phyloP scores from a whole-genome alignment of 1,140 invertebrate species.

The Aethina tumida region DNA sequence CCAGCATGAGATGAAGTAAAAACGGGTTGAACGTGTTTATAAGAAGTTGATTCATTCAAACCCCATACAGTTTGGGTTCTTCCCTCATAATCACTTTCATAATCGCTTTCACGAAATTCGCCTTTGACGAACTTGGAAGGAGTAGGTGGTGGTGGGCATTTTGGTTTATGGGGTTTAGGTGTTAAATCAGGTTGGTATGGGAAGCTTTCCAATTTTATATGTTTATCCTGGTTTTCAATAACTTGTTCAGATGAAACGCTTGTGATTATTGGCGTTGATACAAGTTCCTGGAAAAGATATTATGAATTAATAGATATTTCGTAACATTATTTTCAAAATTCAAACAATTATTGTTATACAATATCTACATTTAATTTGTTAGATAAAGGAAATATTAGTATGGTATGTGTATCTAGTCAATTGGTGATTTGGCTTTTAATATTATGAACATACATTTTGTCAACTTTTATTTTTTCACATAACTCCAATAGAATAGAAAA shows the following conservation, averaged over 20 bases:
- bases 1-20: constrained; percentile 40
- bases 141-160: constrained; percentile 40
- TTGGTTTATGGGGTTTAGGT: constrained; percentile 30
- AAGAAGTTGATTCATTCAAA: constrained; percentile 43
- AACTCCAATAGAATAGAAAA: too few relatives aligned
- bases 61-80: constrained; percentile 53
- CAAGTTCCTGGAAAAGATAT: constrained; percentile 42
- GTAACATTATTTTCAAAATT: too few relatives aligned
- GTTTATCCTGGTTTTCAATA: constrained; percentile 28
- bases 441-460: too few relatives aligned
- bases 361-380: too few relatives aligned
- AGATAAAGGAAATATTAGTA: too few relatives aligned
- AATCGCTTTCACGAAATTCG: constrained; percentile 61
- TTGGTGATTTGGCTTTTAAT: too few relatives aligned
- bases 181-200: constrained; percentile 39
- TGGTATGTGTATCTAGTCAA: too few relatives aligned
- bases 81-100: constrained; percentile 63
- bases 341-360: too few relatives aligned
- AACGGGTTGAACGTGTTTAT: constrained; percentile 47
- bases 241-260: constrained; percentile 29
- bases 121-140: constrained; percentile 57
- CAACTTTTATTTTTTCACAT: too few relatives aligned
- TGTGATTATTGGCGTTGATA: constrained; percentile 33
- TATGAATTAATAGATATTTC: too few relatives aligned
- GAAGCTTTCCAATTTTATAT: constrained; percentile 39